phyloP scores from a whole-genome alignment of 2,797 vertebrate genomes.

The Acrossocheilus fasciatus region DNA sequence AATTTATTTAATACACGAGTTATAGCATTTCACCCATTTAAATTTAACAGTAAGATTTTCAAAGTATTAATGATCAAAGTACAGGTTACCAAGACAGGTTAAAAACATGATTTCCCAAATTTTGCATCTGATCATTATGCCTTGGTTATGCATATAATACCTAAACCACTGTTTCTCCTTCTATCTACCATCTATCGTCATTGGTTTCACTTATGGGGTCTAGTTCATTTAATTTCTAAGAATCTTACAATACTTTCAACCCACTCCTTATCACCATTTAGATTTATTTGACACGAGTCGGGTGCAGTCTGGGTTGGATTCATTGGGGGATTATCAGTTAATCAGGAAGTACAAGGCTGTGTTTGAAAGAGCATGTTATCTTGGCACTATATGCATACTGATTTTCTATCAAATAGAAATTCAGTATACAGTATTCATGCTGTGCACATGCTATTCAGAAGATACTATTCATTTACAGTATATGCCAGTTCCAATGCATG shows the following conservation, averaged over 20 bases:
- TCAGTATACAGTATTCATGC: background rate
- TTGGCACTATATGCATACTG: background rate
- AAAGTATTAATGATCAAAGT: background rate
- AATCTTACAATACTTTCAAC: background rate
- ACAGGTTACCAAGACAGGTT: background rate
- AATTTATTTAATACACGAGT: too few relatives aligned
- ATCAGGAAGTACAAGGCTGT: background rate
- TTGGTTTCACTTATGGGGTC: background rate
- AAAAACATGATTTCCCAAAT: background rate
- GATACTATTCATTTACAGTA: background rate
- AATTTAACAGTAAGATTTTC: background rate
- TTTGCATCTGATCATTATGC: background rate
- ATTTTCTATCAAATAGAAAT: background rate
- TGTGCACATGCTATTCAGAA: slow-evolving; percentile 8
- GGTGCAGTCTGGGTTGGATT: background rate
- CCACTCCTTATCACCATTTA: background rate
- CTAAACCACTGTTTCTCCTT: background rate
- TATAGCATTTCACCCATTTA: background rate
- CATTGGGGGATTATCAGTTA: background rate
- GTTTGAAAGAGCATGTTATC: background rate
- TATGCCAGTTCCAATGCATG: background rate
- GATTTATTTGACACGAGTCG: background rate
- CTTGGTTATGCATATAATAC: background rate
- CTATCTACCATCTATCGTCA: too few relatives aligned
- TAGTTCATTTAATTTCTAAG: background rate